Base-by-base conservation (phyloP, 2,888 invertebrate genomes). In the Desoria tigrina region DNA sequence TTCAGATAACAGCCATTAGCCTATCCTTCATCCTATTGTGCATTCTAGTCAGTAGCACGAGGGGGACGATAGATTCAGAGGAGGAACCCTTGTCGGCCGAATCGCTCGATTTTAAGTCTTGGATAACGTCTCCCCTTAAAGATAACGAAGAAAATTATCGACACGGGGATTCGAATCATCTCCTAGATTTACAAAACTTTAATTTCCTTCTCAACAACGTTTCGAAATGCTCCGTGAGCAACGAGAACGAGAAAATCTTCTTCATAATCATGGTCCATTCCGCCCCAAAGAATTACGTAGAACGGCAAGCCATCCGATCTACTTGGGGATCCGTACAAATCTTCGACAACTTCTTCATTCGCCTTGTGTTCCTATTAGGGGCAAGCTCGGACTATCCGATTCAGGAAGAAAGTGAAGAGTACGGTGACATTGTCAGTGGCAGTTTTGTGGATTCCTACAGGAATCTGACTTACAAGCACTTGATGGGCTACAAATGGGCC, bases 201-300 rank as follows among this genome's bases (percentile, higher is more conserved):
- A 59, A 27, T 42, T 66, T 66, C 37, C 24, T 66, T 26, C 49
- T 66, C 51, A 21, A 66, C 55, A 66, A 66, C 66, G 59, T 56
- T 42, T 63, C 66, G 28, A 66, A 66, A 63, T 66, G 66, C 55
- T 53, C 24, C 7, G n/a, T n/a, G n/a, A n/a, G n/a, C n/a, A n/a
- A n/a, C n/a, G n/a, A n/a, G n/a, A 32, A 32, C 32, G 32, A 55
- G 18, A 57, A 1, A 37, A 66, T 75, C 56, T 72, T 71, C 61
- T 74, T 77, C 61, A 65, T 77, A 62, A 75, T 77, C 61, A 68
- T 79, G 27, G 76, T 79, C 24, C 77, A 78, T 51, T 77, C 78
- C 9, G 77, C 77, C 9, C 77, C 77, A 1, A 68, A 73, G 28
- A 76, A 79, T 62, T 75, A 75, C 60, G 69, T 72, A 39, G 76